Conservation (phyloP, 2,888 invertebrate genomes). For the Apantesis nais region DNA sequence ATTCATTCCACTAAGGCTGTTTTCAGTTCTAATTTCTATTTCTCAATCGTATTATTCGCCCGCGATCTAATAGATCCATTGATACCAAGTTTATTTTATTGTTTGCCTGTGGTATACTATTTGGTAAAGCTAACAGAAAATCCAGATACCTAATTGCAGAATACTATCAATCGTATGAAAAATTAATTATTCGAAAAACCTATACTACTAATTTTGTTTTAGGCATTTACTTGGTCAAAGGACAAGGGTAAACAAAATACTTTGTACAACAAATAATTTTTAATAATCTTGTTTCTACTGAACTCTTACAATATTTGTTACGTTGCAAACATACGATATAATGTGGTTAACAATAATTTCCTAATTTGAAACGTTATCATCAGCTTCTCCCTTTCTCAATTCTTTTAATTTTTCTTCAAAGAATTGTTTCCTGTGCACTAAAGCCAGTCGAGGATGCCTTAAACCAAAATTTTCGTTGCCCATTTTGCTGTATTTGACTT, state of each 20-base stretch:
- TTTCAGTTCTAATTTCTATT: too few species aligned
- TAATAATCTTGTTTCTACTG: background rate
- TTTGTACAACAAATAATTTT: slow-evolving; percentile 6
- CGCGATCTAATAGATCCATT: too few species aligned
- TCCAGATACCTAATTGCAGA: too few species aligned
- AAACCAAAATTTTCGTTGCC: slow-evolving; percentile 90
- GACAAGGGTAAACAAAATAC: background rate
- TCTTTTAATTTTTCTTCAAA: slow-evolving; percentile 85
- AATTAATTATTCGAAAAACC: background rate
- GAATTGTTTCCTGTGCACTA: slow-evolving; percentile 88
- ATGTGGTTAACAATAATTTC: background rate
- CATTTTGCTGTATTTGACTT: slow-evolving; percentile 85
- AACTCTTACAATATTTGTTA: slow-evolving; percentile 2
- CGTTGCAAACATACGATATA: background rate
- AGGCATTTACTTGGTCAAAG: background rate
- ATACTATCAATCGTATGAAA: too few species aligned
- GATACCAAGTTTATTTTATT: too few species aligned
- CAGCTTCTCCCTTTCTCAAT: slow-evolving; percentile 28
- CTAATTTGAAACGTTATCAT: slow-evolving; percentile 22
- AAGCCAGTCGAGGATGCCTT: slow-evolving; percentile 87
- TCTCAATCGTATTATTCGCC: too few species aligned
- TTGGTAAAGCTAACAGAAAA: too few species aligned
- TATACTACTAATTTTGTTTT: background rate
- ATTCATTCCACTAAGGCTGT: too few species aligned
- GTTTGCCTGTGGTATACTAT: too few species aligned